phyloP scores from a whole-genome alignment of 37 sponge, comb jelly and placozoan genomes.

The Sycon ciliatum region DNA sequence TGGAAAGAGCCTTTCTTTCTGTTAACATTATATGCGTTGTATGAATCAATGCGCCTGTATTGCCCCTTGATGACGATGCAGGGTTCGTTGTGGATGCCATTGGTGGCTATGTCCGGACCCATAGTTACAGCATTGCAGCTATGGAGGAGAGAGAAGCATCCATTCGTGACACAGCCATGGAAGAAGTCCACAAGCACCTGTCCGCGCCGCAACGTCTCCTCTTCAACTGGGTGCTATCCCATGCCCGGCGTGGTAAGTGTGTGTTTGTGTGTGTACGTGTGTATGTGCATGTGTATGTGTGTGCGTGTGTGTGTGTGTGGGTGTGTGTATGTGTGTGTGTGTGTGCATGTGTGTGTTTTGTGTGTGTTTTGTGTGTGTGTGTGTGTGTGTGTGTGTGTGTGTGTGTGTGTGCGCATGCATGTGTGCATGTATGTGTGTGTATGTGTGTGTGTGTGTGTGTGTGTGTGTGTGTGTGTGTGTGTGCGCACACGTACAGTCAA shows the following conservation, averaged over 20 bases:
- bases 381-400: slow-evolving; percentile 5
- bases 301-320: background rate
- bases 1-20: too few relatives aligned
- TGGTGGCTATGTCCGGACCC: slow-evolving; percentile 63
- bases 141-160: slow-evolving; percentile 64
- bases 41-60: background rate
- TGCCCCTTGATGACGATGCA: background rate
- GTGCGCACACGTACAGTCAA: background rate
- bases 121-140: slow-evolving; percentile 44
- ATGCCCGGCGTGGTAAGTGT: slow-evolving; percentile 43
- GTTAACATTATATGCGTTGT: too few relatives aligned
- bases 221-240: slow-evolving; percentile 74
- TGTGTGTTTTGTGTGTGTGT: slow-evolving; percentile 1
- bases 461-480: slow-evolving; percentile 5
- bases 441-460: slow-evolving; percentile 1
- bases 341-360: background rate
- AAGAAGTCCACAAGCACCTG: slow-evolving; percentile 20
- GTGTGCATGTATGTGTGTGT: background rate
- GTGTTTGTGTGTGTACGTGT: background rate
- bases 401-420: background rate
- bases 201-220: slow-evolving; percentile 31
- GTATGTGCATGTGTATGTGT: background rate
- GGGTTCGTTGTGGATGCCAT: slow-evolving; percentile 60
- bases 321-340: slow-evolving; percentile 1
- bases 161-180: slow-evolving; percentile 48